Base-by-base conservation (phyloP, 2,797 vertebrate genomes). In the Gouania willdenowi region DNA sequence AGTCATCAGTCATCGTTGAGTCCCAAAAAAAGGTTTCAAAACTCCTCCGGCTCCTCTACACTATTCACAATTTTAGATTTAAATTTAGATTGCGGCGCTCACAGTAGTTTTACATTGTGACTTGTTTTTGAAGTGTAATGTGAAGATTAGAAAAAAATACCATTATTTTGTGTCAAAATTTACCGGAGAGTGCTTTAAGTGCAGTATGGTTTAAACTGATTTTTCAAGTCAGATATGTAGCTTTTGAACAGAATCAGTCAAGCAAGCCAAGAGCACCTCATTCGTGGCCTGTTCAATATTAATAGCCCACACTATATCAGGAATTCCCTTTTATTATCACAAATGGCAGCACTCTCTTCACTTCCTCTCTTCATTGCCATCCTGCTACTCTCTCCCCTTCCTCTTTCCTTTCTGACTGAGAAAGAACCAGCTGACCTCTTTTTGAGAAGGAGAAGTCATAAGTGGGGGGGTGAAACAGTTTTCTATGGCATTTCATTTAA, bases 251-350 rank as follows among this genome's bases (percentile, higher is more conserved):
- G 39, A 39, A 22, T 22, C 28, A 28, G 8, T 11, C 31, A 55
- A 16, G 29, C 38, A 55, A 58, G 35, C 12, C n/a, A 19, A 33
- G 32, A 48, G 12, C 34, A 42, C 29, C 49, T 35, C 15, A 15
- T 39, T 39, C 21, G 43, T 48, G 12, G 23, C 39, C 36, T 52
- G 26, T 32, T 67, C 40, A 35, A 17, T 62, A 55, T 74, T 76
- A 66, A 75, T 37, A 25, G 16, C 51, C 11, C 1, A 29, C 35
- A 25, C 61, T 56, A 32, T 40, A 69, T 75, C 55, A 76, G 71
- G 45, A 83, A 71, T 73, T 75, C 75, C 67, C 53, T 77, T 75
- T 83, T 53, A 69, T 79, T 70, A 62, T 57, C 71, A 71, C 60
- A 65, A 66, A 68, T 66, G 59, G 47, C 36, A 59, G 40, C 57